Percentiles rank a stretch among this genome's conserved stretches.
phyloP scores from a whole-genome alignment of 2,113 vertebrate genomes.

The Neogale vison region DNA sequence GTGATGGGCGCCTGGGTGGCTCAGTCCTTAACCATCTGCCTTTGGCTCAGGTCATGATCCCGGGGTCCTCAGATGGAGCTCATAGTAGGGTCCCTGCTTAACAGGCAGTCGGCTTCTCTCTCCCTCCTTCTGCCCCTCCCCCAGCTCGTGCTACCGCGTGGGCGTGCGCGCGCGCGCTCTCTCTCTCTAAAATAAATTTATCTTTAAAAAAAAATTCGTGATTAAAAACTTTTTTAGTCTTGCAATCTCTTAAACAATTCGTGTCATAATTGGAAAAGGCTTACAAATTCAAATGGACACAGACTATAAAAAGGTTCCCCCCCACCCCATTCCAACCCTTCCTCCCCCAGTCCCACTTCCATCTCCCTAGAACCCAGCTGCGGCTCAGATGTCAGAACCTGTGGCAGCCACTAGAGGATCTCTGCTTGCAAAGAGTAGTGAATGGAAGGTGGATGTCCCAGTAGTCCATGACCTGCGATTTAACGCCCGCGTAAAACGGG shows the following conservation, averaged over 20 bases:
- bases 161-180: too few relatives aligned
- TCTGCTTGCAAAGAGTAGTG: slow-evolving; percentile 72
- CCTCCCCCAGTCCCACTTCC: neutral
- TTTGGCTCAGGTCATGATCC: too few relatives aligned
- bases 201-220: slow-evolving; percentile 61
- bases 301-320: slow-evolving; percentile 80
- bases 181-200: too few relatives aligned
- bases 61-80: too few relatives aligned
- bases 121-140: too few relatives aligned
- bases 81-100: too few relatives aligned
- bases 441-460: slow-evolving; percentile 73
- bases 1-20: neutral
- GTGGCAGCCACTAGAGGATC: slow-evolving; percentile 68
- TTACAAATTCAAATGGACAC: slow-evolving; percentile 83
- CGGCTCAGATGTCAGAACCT: slow-evolving; percentile 67
- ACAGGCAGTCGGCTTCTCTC: too few relatives aligned
- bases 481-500: slow-evolving; percentile 80
- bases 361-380: slow-evolving; percentile 66
- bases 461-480: slow-evolving; percentile 75
- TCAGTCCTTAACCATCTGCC: too few relatives aligned
- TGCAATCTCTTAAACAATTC: slow-evolving; percentile 86
- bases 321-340: too few relatives aligned
- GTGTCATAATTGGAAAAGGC: slow-evolving; percentile 83
- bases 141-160: too few relatives aligned
- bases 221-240: slow-evolving; percentile 85